Base-by-base conservation (phyloP, 1,140 invertebrate species). In the Cotesia glomerata region DNA sequence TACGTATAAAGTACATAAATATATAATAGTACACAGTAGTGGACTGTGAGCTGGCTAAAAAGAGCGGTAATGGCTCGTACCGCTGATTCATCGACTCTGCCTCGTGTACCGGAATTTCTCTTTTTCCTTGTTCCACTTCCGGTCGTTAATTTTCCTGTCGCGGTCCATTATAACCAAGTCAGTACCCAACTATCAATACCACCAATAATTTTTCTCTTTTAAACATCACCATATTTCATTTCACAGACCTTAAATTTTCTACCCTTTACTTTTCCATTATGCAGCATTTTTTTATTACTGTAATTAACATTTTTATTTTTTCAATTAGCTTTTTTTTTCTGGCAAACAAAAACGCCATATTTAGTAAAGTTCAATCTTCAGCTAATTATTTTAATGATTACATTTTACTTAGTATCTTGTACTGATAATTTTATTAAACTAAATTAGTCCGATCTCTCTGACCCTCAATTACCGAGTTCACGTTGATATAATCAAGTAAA, bases 121-220 rank as follows among this genome's bases (percentile, higher is more conserved):
- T 71, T 64, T 71, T 71, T 52, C 51, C 14, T 35, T 45, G 54
- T 63, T 13, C 62, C 49, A 71, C 62, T 71, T 71, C 69, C 62
- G 69, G 14, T 26, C 35, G 69, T 71, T 71, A 71, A 71, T 71
- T 71, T 71, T 71, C 62, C 69, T 65, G 36, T 63, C 45, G 62
- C 14, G 13, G 36, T 52, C 62, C 62, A 71, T 71, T 71, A 71
- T 71, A 64, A 34, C 36, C 13, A 26, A 45, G 26, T 59, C 59
- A 62, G 51, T n/a, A 67, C 18, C 62, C 49, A 71, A 64, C 45
- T 63, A 51, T 61, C 56, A 69, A 69, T 69, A 64, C 45, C 35
- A 18, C 2, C 39, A 26, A 49, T 49, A 49, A 64, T 49, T 64
- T 35, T 14, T 45, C 26, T 49, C 8, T 49, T 49, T 61, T 18